These are phyloP conservation scores for Rynchops niger DNA, from an alignment of 2,113 vertebrate genomes.

Conservation along the genomic window DNA sequence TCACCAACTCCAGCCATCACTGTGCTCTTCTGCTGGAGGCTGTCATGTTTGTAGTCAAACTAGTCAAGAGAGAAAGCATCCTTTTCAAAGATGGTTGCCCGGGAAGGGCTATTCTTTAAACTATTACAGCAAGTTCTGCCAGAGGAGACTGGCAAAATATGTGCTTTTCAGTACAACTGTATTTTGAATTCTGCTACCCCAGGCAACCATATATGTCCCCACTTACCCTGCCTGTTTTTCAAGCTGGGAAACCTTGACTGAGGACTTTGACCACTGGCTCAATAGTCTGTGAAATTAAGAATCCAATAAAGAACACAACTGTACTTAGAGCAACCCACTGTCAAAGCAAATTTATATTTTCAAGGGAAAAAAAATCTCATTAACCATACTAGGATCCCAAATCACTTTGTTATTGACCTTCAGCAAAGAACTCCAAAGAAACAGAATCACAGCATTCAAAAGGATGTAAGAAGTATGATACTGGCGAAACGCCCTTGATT, in stretches of 20 bases:
- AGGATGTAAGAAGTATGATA: not conserved
- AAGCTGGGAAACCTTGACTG: not conserved
- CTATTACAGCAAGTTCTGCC: not conserved
- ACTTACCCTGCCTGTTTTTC: not conserved
- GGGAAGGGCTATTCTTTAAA: not conserved
- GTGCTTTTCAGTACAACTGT: not conserved
- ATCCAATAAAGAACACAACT: not conserved
- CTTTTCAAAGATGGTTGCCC: not conserved
- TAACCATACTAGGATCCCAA: not conserved
- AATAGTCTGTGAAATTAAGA: not conserved
- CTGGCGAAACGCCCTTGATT: not conserved
- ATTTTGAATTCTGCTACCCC: not conserved
- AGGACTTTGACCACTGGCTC: not conserved
- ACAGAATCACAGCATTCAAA: not conserved
- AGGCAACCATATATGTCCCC: not conserved
- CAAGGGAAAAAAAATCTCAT: not conserved
- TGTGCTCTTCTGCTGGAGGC: not conserved
- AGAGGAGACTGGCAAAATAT: not conserved
- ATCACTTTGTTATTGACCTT: not conserved
- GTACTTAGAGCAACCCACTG: not conserved
- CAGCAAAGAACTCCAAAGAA: not conserved
- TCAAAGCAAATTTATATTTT: not conserved
- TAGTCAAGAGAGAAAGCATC: not conserved
- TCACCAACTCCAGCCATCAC: not conserved
- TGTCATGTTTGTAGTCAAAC: not conserved